These are phyloP conservation scores for Tetragonisca angustula DNA, from an alignment of 2,888 invertebrate genomes.

Conservation along the genomic window DNA sequence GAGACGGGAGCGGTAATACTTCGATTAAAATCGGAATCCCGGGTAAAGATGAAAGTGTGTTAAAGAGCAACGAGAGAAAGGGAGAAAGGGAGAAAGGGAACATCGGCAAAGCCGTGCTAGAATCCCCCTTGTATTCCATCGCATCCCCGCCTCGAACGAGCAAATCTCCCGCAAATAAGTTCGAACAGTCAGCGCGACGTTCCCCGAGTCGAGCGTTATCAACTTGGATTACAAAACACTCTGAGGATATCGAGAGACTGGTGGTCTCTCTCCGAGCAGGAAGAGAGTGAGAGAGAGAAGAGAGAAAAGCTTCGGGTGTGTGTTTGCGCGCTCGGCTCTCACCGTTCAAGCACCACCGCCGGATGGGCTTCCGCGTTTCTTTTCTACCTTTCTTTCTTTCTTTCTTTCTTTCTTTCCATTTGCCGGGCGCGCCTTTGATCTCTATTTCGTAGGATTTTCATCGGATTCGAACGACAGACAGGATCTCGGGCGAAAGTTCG, in stretches of 20 bases:
- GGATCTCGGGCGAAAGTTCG: slow-evolving; percentile 61
- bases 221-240: slow-evolving; percentile 54
- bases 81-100: not conserved
- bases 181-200: slow-evolving; percentile 33
- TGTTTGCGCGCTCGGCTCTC: not conserved
- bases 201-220: slow-evolving; percentile 38
- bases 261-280: not conserved
- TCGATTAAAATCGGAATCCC: slow-evolving; percentile 42
- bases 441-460: slow-evolving; percentile 60
- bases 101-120: not conserved
- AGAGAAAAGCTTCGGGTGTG: not conserved
- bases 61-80: not conserved
- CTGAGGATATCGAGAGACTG: slow-evolving; percentile 29
- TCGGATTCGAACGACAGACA: slow-evolving; percentile 47
- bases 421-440: slow-evolving; percentile 59
- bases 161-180: slow-evolving; percentile 41
- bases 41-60: not conserved
- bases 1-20: not conserved
- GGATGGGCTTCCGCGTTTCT: slow-evolving; percentile 8
- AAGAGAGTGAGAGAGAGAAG: no score
- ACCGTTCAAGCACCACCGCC: not conserved
- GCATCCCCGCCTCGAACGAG: not conserved
- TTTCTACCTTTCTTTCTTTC: slow-evolving; percentile 32
- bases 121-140: slow-evolving; percentile 10
- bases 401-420: slow-evolving; percentile 35